phyloP scores from a whole-genome alignment of 2,797 vertebrate species.

The Macroramphosus scolopax region DNA sequence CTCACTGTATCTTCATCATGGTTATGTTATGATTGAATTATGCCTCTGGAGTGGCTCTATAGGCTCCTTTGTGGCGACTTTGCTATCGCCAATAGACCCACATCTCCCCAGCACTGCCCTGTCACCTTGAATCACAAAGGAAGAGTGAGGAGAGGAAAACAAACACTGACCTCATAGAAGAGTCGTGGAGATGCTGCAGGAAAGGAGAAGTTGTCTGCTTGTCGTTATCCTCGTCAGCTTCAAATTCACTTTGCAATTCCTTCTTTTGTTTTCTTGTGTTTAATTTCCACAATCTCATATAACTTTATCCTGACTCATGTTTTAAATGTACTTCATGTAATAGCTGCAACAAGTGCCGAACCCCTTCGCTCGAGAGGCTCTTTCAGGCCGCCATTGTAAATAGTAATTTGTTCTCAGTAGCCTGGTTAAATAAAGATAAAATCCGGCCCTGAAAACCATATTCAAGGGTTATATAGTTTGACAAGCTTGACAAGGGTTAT shows the following conservation, averaged over 20 bases:
- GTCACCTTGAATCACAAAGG: conserved; percentile 69
- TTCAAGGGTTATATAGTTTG: too few relatives aligned
- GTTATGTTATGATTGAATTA: conserved; percentile 73
- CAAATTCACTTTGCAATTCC: too few relatives aligned
- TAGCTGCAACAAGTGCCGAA: conserved; percentile 8
- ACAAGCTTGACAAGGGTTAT: too few relatives aligned
- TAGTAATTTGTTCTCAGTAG: too few relatives aligned
- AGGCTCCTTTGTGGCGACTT: conserved; percentile 39
- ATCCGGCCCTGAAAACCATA: too few relatives aligned
- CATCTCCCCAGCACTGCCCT: conserved; percentile 42
- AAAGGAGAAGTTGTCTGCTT: conserved; percentile 2
- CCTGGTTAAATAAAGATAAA: too few relatives aligned
- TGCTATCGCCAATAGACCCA: conserved; percentile 54
- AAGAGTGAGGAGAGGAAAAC: conserved; percentile 39
- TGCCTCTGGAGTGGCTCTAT: conserved; percentile 56
- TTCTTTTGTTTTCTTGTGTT: neutral
- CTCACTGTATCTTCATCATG: conserved; percentile 54
- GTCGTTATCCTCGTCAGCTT: too few relatives aligned
- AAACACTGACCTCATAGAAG: conserved; percentile 65
- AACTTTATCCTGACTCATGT: too few relatives aligned
- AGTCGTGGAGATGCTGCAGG: conserved; percentile 8
- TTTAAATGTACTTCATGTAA: neutral
- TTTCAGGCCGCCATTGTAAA: too few relatives aligned
- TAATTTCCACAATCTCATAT: too few relatives aligned
- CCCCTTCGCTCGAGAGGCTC: too few relatives aligned